These are phyloP conservation scores for Magallana ariakensis DNA, from an alignment of 1,140 invertebrate species.

Conservation along the genomic window DNA sequence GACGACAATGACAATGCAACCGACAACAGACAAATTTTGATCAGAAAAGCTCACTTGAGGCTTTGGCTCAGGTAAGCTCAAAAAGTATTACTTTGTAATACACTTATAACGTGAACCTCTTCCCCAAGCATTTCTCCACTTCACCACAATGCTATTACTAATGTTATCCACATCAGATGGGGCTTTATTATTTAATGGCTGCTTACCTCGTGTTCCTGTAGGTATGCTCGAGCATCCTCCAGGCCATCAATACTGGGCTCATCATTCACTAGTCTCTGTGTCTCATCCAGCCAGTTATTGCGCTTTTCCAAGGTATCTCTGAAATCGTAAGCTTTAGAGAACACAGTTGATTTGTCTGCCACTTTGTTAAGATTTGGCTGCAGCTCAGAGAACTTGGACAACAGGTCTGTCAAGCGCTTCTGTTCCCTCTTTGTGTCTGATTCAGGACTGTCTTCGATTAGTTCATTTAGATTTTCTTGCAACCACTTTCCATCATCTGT, in stretches of 20 bases:
- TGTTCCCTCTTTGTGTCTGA: constrained; percentile 86
- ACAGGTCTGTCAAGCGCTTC: constrained; percentile 89
- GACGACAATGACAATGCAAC: too few species aligned
- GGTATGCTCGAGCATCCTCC: constrained; percentile 87
- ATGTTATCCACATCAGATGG: too few species aligned
- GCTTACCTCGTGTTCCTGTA: constrained; percentile 77
- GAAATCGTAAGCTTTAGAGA: constrained; percentile 95
- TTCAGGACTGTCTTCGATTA: constrained; percentile 90
- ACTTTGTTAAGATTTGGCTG: constrained; percentile 95
- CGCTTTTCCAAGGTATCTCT: constrained; percentile 92
- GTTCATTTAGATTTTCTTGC: constrained; percentile 91
- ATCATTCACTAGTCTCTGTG: constrained; percentile 83
- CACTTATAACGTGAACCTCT: too few species aligned
- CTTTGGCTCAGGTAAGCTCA: too few species aligned
- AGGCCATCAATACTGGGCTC: constrained; percentile 86
- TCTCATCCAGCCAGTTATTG: constrained; percentile 77
- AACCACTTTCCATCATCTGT: constrained; percentile 97
- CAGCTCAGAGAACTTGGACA: constrained; percentile 87
- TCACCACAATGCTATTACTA: too few species aligned
- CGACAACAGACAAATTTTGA: too few species aligned
- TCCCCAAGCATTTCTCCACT: too few species aligned
- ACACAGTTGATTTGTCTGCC: constrained; percentile 93
- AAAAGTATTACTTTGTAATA: too few species aligned
- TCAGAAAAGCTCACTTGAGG: too few species aligned
- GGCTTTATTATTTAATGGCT: background rate